Conservation (phyloP, 2,888 invertebrate genomes). For the Dryocosmus kuriphilus region DNA sequence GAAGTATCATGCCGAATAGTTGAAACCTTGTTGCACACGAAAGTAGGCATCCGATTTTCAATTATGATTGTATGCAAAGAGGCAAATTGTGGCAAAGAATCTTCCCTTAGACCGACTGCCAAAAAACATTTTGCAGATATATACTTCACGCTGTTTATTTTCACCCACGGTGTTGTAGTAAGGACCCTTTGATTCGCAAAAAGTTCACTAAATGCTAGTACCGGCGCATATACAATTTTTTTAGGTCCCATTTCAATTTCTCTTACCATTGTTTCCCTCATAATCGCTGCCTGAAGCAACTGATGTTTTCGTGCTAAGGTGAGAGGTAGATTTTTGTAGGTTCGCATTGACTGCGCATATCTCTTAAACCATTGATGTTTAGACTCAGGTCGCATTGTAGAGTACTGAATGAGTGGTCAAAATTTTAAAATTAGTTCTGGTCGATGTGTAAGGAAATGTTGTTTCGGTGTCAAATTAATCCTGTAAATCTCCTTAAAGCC, state of each 20-base stretch:
- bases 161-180: slow-evolving; percentile 8
- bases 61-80: slow-evolving; percentile 10
- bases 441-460: slow-evolving; percentile 14
- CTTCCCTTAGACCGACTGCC: neutral
- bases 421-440: slow-evolving; percentile 3
- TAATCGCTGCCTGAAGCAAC: slow-evolving; percentile 12
- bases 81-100: slow-evolving; percentile 36
- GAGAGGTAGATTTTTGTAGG: slow-evolving; percentile 34
- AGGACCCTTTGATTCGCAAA: neutral
- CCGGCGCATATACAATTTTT: neutral
- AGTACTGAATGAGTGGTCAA: slow-evolving; percentile 29
- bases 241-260: neutral
- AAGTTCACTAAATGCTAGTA: neutral
- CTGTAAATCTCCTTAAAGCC: slow-evolving; percentile 10
- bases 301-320: slow-evolving; percentile 37
- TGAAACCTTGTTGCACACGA: slow-evolving; percentile 20
- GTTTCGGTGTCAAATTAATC: neutral
- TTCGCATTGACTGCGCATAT: slow-evolving; percentile 19
- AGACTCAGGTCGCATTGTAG: slow-evolving; percentile 40
- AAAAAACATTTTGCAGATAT: slow-evolving; percentile 30
- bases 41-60: neutral
- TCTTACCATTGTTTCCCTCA: neutral
- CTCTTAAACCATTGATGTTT: slow-evolving; percentile 44
- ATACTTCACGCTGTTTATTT: slow-evolving; percentile 21
- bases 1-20: slow-evolving; percentile 18